These are phyloP conservation scores for Spodoptera picta DNA, from an alignment of 2,888 invertebrate species.

Conservation along the genomic window DNA sequence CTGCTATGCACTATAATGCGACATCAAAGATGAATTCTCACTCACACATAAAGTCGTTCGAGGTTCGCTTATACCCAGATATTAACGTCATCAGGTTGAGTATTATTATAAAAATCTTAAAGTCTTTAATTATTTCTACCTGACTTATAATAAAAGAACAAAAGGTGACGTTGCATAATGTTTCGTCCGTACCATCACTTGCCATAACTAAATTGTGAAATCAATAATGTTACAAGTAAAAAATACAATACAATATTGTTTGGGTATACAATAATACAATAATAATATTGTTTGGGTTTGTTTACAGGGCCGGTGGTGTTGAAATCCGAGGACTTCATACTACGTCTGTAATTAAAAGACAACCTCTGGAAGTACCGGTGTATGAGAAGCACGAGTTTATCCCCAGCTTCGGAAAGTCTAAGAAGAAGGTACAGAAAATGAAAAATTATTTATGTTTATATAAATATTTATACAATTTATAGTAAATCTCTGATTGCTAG, in stretches of 20 bases:
- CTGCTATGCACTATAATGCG: constrained; percentile 88
- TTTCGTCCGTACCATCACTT: too few species aligned
- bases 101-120: neutral
- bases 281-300: constrained; percentile 1
- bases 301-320: constrained; percentile 91
- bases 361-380: constrained; percentile 92
- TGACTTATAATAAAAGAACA: too few species aligned
- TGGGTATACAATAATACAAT: too few species aligned
- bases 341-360: constrained; percentile 91
- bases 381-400: constrained; percentile 93
- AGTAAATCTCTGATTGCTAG: constrained; percentile 51
- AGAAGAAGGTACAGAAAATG: constrained; percentile 72
- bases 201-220: too few species aligned
- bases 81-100: constrained; percentile 84
- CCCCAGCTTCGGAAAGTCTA: constrained; percentile 87
- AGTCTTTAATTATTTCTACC: too few species aligned
- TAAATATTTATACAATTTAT: too few species aligned
- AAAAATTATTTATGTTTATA: constrained; percentile 1
- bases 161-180: too few species aligned
- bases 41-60: constrained; percentile 79
- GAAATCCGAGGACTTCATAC: constrained; percentile 93
- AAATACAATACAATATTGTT: too few species aligned
- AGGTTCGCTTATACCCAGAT: constrained; percentile 83
- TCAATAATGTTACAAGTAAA: too few species aligned
- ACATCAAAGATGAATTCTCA: constrained; percentile 84